A percentile compares a stretch with the other conserved stretches of the same genome.
Conservation (phyloP, 2,888 invertebrate species). For the Amitus sp. region DNA sequence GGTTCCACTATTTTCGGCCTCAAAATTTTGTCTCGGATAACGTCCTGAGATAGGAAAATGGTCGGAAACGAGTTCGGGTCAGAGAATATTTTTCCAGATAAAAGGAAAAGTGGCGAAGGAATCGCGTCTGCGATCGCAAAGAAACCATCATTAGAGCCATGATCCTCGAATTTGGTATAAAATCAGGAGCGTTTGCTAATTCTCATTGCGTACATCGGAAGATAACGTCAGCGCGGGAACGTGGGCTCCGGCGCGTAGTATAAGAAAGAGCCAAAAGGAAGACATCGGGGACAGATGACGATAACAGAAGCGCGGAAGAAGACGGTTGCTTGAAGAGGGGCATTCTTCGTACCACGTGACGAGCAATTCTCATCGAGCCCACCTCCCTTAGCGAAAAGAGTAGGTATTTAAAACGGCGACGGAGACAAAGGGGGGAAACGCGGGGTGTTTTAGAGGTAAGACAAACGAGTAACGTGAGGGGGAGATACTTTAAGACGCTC, state of each 20-base stretch:
- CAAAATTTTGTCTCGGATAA: too few species aligned
- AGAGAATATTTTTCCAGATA: too few species aligned
- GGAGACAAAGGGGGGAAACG: slow-evolving; percentile 22
- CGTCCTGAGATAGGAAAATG: too few species aligned
- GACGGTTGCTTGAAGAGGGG: slow-evolving; percentile 25
- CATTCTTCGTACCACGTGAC: slow-evolving; percentile 34
- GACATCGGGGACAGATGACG: slow-evolving; percentile 27
- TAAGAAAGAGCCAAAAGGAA: slow-evolving; percentile 13
- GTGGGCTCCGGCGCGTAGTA: slow-evolving; percentile 18
- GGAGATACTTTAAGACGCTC: slow-evolving; percentile 66
- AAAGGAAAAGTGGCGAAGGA: neutral
- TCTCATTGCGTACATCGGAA: slow-evolving; percentile 59
- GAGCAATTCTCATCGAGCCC: slow-evolving; percentile 44
- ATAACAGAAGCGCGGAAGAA: slow-evolving; percentile 28
- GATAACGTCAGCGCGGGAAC: slow-evolving; percentile 48
- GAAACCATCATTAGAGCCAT: slow-evolving; percentile 11
- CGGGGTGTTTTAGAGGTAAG: slow-evolving; percentile 35
- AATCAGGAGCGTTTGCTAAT: slow-evolving; percentile 53
- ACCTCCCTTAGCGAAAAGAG: slow-evolving; percentile 51
- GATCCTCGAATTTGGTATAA: slow-evolving; percentile 21
- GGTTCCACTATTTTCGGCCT: too few species aligned
- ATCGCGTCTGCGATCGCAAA: slow-evolving; percentile 3
- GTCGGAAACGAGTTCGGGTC: too few species aligned
- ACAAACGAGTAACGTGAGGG: slow-evolving; percentile 45
- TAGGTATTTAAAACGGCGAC: slow-evolving; percentile 62